phyloP scores from a whole-genome alignment of 2,888 invertebrate species.

The Aleiodes leptofemur region DNA sequence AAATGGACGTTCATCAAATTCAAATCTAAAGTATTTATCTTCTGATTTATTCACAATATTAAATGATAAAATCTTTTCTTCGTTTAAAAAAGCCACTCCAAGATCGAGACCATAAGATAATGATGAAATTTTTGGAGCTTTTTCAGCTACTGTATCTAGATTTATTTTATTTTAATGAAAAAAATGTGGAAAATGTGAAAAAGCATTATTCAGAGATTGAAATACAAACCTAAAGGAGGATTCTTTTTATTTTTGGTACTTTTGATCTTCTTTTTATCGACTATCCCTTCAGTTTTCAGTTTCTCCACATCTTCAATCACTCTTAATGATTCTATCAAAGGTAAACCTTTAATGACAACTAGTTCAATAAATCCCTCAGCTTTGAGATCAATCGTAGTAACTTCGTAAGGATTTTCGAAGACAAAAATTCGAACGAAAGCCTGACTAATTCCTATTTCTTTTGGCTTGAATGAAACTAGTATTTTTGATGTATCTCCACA shows the following conservation, averaged over 20 bases:
- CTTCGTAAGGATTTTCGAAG: slow-evolving; percentile 79
- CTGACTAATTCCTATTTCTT: slow-evolving; percentile 58
- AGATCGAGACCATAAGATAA: slow-evolving; percentile 71
- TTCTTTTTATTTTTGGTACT: slow-evolving; percentile 43
- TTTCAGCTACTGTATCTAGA: slow-evolving; percentile 16
- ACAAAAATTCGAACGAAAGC: slow-evolving; percentile 74
- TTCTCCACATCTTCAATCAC: background rate
- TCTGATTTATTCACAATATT: slow-evolving; percentile 74
- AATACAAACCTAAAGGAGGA: slow-evolving; percentile 3
- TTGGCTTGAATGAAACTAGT: slow-evolving; percentile 69
- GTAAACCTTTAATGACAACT: slow-evolving; percentile 74
- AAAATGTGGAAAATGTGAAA: too few species aligned
- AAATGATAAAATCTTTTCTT: slow-evolving; percentile 71
- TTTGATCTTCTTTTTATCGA: slow-evolving; percentile 29
- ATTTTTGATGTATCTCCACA: slow-evolving; percentile 65
- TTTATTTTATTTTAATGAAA: too few species aligned
- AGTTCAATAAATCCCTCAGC: slow-evolving; percentile 76
- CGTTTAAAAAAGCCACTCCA: slow-evolving; percentile 70
- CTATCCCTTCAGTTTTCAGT: background rate
- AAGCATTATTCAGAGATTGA: too few species aligned
- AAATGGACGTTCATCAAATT: slow-evolving; percentile 68
- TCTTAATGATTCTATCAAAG: slow-evolving; percentile 50
- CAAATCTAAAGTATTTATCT: slow-evolving; percentile 72
- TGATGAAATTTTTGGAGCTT: background rate
- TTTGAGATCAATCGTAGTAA: slow-evolving; percentile 74